Percentiles rank a stretch among this genome's conserved stretches.
These are phyloP conservation scores for Carassius gibelio DNA, from an alignment of 2,113 vertebrate species.

Conservation along the genomic window DNA sequence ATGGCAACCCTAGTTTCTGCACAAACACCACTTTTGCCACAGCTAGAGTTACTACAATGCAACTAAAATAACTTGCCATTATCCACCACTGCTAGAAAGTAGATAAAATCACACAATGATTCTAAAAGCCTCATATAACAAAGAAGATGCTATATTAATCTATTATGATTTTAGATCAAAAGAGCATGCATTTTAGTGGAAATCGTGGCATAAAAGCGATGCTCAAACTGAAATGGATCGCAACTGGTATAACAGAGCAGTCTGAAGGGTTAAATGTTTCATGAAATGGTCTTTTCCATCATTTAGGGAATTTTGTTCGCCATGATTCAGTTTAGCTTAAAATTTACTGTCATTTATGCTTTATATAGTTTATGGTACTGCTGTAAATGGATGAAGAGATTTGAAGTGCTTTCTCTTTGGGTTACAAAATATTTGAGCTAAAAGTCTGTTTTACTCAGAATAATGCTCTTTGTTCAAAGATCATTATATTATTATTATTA, in stretches of 20 bases:
- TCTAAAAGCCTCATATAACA: background rate
- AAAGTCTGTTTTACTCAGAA: background rate
- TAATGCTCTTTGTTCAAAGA: background rate
- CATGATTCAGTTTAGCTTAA: too few relatives aligned
- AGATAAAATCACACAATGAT: background rate
- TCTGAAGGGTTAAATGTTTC: background rate
- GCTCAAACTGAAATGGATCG: background rate
- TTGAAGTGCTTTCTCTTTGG: background rate
- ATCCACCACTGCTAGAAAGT: background rate
- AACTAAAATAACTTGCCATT: background rate
- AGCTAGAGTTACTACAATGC: background rate
- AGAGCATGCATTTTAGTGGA: background rate
- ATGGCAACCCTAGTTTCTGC: slow-evolving; percentile 26
- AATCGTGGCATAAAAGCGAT: background rate
- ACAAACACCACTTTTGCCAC: background rate
- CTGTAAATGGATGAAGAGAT: background rate
- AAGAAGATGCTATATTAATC: background rate
- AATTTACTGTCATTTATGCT: too few relatives aligned
- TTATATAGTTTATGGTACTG: too few relatives aligned
- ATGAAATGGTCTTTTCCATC: too few relatives aligned
- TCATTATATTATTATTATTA: too few relatives aligned
- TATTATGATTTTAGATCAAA: background rate
- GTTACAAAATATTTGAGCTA: too few relatives aligned
- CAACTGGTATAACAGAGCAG: background rate
- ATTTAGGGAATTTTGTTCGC: too few relatives aligned